phyloP scores from a whole-genome alignment of 2,888 invertebrate species.

The Scaptomyza cyrtandrae region DNA sequence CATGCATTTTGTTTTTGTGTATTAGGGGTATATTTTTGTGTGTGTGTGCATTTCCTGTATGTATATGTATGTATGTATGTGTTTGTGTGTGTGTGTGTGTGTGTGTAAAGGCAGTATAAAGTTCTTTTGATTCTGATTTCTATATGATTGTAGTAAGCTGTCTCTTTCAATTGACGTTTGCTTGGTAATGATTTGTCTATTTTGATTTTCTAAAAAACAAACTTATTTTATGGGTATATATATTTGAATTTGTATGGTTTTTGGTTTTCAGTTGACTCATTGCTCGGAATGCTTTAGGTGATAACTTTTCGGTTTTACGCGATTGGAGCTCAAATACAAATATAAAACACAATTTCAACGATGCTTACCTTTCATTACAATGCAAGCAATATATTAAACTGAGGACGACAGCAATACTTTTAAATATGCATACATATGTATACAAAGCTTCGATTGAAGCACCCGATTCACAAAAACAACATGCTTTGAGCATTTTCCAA shows the following conservation, averaged over 20 bases:
- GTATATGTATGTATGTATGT: constrained; percentile 1
- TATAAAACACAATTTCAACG: constrained; percentile 42
- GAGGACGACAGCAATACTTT: constrained; percentile 54
- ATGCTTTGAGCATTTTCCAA: constrained; percentile 28
- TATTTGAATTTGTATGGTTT: constrained; percentile 36
- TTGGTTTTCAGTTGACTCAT: constrained; percentile 66
- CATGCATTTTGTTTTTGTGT: constrained; percentile 48
- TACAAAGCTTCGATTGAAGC: constrained; percentile 44
- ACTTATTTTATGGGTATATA: constrained; percentile 28
- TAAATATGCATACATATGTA: not conserved
- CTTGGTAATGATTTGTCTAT: constrained; percentile 29
- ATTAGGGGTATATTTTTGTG: constrained; percentile 10
- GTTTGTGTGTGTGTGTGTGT: constrained; percentile 5
- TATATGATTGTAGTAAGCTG: constrained; percentile 46
- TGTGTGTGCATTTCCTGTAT: constrained; percentile 2
- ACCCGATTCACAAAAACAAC: constrained; percentile 21
- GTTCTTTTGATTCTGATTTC: constrained; percentile 23
- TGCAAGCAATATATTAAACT: constrained; percentile 50
- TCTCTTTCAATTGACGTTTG: constrained; percentile 45
- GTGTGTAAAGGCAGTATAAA: constrained; percentile 19
- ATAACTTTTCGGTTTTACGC: constrained; percentile 62
- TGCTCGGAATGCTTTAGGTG: constrained; percentile 81
- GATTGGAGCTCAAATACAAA: constrained; percentile 60
- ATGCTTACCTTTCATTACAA: constrained; percentile 53
- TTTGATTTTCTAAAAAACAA: constrained; percentile 23